Evolutionary conservation across 2,113 vertebrate genomes (phyloP), one percentile per base, ranked within the genome.

Genomic region (Coptodon bakossiorum): DNA sequence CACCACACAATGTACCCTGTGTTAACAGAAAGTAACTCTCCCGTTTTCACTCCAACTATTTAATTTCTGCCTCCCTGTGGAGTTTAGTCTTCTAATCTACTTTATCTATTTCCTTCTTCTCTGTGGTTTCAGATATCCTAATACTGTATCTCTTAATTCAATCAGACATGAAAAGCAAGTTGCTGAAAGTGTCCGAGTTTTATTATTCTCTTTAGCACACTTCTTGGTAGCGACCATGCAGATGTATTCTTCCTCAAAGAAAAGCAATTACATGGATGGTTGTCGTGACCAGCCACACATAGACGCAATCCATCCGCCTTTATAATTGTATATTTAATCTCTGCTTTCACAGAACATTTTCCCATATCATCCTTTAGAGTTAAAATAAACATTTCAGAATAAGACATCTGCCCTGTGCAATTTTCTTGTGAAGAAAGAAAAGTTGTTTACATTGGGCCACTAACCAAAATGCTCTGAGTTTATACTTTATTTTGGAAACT

Each of bases 121-220:
- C 48, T 61, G 12, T 88, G 82, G 29, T 57, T 83, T 66, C 43
- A 89, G 45, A 86, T 84, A 79, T 88, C 85, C 81, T 40, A 27
- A 90, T 88, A 86, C 73, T 66, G 38, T 13, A 53, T 63, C 63
- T 63, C 36, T 13, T 78, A 57, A 88, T 86, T 90, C 61, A 91
- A 29, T 89, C 83, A 88, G 76, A 82, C 86, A 83, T 82, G 84
- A 87, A 88, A 81, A 73, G 45, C 17, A 86, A 43, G 83, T 61
- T 10, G 36, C 57, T 90, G 80, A 85, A 76, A 82, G 48, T 57
- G 12, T 79, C 59, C 2, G 6, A 38, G 48, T 85, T 89, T 82
- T 36, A 86, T 73, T 80, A 79, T 83, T 54, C 43, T 43, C 43
- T 57, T 9, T 40, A 43, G 57, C 8, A 29, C 13, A 66, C 45